Conservation (phyloP, 2,888 invertebrate species). For the Chaetogeoica ovagalla region DNA sequence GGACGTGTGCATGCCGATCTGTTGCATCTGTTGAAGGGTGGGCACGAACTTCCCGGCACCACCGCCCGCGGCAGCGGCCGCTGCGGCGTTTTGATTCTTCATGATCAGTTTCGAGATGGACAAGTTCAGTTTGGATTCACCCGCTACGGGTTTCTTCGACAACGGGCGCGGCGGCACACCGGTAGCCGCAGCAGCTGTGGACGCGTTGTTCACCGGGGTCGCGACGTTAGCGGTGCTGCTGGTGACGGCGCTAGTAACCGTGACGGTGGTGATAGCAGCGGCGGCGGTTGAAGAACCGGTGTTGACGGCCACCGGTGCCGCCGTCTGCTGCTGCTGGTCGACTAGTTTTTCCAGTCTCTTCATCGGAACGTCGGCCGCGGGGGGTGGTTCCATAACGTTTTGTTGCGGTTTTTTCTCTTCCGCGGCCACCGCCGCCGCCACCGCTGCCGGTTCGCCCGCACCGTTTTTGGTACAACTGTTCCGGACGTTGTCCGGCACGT, state of each 20-base stretch:
- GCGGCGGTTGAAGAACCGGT: neutral
- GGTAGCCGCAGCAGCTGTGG: neutral
- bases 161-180: neutral
- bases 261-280: too few species aligned
- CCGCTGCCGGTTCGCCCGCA: neutral
- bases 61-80: neutral
- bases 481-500: constrained; percentile 36
- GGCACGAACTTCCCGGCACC: constrained; percentile 20
- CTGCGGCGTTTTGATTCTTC: constrained; percentile 32
- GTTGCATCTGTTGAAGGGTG: constrained; percentile 47
- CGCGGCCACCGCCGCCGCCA: neutral
- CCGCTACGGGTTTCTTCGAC: neutral
- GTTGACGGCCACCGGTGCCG: neutral
- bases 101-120: constrained; percentile 37
- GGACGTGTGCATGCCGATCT: constrained; percentile 53
- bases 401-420: constrained; percentile 33
- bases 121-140: constrained; percentile 41
- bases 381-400: neutral
- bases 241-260: too few species aligned
- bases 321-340: constrained; percentile 18
- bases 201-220: neutral
- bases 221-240: too few species aligned
- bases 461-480: constrained; percentile 23
- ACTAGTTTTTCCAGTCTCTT: constrained; percentile 48
- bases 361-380: constrained; percentile 23